Conservation (phyloP, 2,888 invertebrate species). For the Pseudococcus viburni region DNA sequence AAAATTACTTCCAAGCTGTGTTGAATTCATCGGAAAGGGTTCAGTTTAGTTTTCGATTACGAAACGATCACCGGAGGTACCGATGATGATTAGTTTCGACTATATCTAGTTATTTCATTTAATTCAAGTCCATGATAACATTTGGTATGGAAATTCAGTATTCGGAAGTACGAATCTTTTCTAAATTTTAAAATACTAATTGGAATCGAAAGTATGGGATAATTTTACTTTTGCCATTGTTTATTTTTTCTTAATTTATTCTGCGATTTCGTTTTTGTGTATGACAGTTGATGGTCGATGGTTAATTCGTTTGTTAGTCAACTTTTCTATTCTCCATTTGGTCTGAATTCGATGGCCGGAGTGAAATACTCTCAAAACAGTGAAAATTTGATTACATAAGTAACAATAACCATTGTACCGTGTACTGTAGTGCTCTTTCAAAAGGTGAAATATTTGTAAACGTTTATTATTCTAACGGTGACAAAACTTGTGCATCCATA, state of each 20-base stretch:
- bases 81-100: background rate
- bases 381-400: no score
- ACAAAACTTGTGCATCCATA: background rate
- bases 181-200: no score
- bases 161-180: no score
- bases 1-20: background rate
- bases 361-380: no score
- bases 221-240: background rate
- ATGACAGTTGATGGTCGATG: background rate
- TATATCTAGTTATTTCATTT: background rate
- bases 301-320: no score
- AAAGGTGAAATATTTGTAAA: slow-evolving; percentile 23
- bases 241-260: background rate
- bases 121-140: background rate
- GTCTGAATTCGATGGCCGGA: background rate
- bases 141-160: background rate
- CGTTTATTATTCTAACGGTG: slow-evolving; percentile 5
- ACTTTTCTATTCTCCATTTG: no score
- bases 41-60: no score
- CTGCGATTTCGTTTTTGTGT: background rate
- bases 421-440: no score
- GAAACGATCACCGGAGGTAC: background rate
- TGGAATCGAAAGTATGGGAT: background rate
- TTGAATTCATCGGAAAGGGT: background rate
- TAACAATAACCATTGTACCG: background rate